Percentiles rank a stretch among this genome's conserved stretches.
Evolutionary conservation across 2,113 vertebrate species (phyloP).

Genomic region (Paedocypris sp.): DNA sequence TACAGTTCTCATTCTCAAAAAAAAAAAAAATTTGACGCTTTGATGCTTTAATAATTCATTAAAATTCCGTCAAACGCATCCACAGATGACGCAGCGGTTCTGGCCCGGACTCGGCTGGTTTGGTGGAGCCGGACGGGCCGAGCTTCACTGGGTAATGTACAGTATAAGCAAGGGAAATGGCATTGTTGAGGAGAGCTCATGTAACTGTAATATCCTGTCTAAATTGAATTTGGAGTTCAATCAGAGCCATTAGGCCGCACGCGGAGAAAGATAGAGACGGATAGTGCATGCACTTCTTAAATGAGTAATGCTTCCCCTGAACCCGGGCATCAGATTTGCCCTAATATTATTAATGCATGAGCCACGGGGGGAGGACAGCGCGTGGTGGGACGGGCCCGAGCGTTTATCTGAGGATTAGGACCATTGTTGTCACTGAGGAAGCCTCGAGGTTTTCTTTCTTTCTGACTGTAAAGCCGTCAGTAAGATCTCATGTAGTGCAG

Average conservation of each 20-base stretch:
- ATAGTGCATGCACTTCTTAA: conserved; percentile 83
- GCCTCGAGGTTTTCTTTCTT: too few species aligned
- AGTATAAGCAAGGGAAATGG: conserved; percentile 85
- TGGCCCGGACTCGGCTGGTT: conserved; percentile 7
- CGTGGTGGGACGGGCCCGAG: background rate
- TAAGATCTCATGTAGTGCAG: too few species aligned
- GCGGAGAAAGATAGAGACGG: conserved; percentile 86
- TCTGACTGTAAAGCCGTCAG: too few species aligned
- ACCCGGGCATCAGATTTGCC: conserved; percentile 76
- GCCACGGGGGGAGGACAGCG: conserved; percentile 55
- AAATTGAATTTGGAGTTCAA: conserved; percentile 97
- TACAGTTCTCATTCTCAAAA: too few species aligned
- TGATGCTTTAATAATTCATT: too few species aligned
- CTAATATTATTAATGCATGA: conserved; percentile 84
- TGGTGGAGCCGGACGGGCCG: conserved; percentile 46
- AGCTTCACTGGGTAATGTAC: conserved; percentile 77
- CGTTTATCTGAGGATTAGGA: too few species aligned
- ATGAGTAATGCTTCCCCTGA: conserved; percentile 84
- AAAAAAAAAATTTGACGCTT: too few species aligned
- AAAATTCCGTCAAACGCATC: too few species aligned
- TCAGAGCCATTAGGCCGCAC: conserved; percentile 82
- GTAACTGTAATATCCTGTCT: conserved; percentile 91
- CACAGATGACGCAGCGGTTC: too few species aligned
- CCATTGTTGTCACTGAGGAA: too few species aligned
- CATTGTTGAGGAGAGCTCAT: conserved; percentile 84